Conservation (phyloP, 2,113 vertebrate genomes). For the Gracilinanus agilis region DNA sequence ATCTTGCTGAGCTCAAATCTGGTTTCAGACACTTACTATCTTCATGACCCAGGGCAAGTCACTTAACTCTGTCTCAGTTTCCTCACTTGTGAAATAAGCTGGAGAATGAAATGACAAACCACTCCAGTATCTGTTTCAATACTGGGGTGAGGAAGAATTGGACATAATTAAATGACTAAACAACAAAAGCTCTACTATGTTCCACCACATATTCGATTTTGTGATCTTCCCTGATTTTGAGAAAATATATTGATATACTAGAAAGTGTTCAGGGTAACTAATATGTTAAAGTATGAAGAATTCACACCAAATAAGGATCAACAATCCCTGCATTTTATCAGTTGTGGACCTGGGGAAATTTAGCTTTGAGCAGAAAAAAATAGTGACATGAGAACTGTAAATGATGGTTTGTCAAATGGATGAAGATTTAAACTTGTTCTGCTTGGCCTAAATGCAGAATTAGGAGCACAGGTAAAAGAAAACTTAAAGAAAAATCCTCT, state of each 20-base stretch:
- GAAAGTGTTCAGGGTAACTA: not conserved
- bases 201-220: not conserved
- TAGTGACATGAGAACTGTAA: not conserved
- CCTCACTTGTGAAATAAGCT: no score
- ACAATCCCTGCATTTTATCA: no score
- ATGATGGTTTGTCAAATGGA: not conserved
- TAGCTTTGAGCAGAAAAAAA: not conserved
- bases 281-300: no score
- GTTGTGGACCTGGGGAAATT: not conserved
- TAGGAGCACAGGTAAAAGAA: not conserved
- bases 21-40: no score
- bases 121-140: no score
- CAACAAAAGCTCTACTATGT: not conserved
- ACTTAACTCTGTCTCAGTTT: no score
- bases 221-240: not conserved
- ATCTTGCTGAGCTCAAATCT: no score
- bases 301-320: no score
- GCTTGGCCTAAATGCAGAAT: not conserved
- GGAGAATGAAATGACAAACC: no score
- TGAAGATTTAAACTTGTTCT: not conserved
- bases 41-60: no score
- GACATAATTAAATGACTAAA: no score
- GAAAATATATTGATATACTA: not conserved
- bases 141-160: no score
- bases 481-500: not conserved